Percentiles rank a stretch among this genome's conserved stretches.
Conservation (phyloP, 2,888 invertebrate species). For the Creontiades dilutus region DNA sequence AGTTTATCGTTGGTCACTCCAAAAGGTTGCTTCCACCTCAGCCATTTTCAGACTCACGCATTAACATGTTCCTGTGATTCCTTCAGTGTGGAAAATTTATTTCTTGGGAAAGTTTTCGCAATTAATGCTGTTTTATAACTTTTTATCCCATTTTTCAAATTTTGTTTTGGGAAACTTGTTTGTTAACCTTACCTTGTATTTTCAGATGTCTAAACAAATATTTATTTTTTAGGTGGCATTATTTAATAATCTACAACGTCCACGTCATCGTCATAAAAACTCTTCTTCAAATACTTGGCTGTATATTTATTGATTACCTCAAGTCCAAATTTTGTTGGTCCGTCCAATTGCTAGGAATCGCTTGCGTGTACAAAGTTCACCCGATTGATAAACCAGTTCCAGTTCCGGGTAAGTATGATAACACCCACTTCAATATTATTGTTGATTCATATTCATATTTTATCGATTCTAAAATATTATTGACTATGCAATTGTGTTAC, state of each 20-base stretch:
- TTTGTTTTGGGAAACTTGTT: not conserved
- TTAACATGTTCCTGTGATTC: no score
- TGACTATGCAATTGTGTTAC: no score
- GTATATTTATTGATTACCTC: slow-evolving; percentile 86
- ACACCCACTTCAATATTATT: not conserved
- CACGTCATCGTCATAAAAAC: slow-evolving; percentile 93
- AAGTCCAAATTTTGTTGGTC: slow-evolving; percentile 82
- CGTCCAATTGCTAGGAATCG: slow-evolving; percentile 93
- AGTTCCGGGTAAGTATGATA: slow-evolving; percentile 33
- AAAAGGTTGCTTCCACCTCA: no score
- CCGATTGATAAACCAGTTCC: not conserved
- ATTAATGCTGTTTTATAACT: no score
- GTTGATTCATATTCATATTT: no score
- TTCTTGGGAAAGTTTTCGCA: no score
- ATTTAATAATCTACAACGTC: slow-evolving; percentile 93
- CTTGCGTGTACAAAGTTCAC: slow-evolving; percentile 89
- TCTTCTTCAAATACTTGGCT: slow-evolving; percentile 93
- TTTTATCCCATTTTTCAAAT: not conserved
- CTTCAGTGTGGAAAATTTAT: no score
- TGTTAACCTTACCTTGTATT: not conserved
- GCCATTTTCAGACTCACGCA: no score
- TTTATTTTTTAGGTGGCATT: slow-evolving; percentile 86
- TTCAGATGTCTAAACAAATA: not conserved
- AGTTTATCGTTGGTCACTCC: no score
- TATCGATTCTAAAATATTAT: no score